Evolutionary conservation across 2,888 invertebrate genomes (phyloP).

Genomic region (Blastobasis lacticolella): DNA sequence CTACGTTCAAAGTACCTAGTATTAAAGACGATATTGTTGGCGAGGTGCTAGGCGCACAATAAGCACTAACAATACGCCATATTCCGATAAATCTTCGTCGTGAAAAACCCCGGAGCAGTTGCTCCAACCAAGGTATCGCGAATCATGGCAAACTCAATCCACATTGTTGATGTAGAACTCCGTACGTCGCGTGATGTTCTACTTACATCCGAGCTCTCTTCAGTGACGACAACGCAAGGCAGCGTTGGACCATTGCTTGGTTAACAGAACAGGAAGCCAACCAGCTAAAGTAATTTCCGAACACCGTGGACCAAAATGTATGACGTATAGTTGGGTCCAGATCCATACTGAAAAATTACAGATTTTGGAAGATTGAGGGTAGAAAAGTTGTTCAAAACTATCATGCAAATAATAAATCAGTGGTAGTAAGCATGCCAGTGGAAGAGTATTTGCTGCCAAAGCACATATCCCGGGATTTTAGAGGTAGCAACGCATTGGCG

Average conservation of each 20-base stretch:
- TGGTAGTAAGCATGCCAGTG: neutral
- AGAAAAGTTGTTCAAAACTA: neutral
- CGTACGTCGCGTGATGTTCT: neutral
- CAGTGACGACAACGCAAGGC: conserved; percentile 83
- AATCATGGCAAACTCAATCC: no score
- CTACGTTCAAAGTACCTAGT: no score
- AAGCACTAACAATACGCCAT: no score
- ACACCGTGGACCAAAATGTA: conserved; percentile 85
- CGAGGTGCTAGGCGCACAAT: no score
- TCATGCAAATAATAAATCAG: neutral
- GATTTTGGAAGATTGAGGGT: no score
- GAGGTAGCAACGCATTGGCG: no score
- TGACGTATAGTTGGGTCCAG: conserved; percentile 84
- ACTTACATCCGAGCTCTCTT: conserved; percentile 81
- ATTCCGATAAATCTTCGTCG: no score
- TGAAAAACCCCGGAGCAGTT: no score
- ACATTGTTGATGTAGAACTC: no score
- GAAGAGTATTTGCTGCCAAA: neutral
- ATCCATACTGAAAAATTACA: conserved; percentile 75
- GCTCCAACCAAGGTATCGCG: no score
- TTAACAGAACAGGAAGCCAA: conserved; percentile 87
- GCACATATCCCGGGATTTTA: neutral
- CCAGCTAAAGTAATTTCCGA: conserved; percentile 88
- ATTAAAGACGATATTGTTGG: no score
- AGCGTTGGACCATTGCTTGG: conserved; percentile 91